Evolutionary conservation across 2,113 vertebrate genomes (phyloP).

Genomic region (Stegastes partitus): DNA sequence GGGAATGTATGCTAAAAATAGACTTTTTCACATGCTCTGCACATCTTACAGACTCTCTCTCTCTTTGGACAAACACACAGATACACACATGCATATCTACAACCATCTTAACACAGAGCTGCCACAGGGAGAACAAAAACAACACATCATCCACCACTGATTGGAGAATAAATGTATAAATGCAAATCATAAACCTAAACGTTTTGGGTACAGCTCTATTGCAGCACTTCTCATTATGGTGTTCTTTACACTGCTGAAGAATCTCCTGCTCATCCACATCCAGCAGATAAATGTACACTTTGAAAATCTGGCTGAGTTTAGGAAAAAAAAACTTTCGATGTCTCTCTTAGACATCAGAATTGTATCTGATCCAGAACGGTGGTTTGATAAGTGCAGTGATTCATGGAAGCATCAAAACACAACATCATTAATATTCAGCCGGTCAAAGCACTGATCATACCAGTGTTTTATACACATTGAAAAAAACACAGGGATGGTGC

Average conservation of each 20-base stretch:
- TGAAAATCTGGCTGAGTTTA: conserved; percentile 7
- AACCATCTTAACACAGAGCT: conserved; percentile 23
- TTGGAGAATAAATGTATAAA: conserved; percentile 11
- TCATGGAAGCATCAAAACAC: conserved; percentile 53
- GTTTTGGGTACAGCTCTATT: conserved; percentile 16
- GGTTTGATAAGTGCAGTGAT: conserved; percentile 47
- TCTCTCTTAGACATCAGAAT: conserved; percentile 15
- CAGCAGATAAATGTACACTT: conserved; percentile 39
- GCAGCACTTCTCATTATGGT: conserved; percentile 33
- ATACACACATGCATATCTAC: conserved; percentile 35
- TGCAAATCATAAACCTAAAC: conserved; percentile 26
- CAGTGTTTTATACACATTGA: conserved; percentile 4
- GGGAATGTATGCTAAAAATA: conserved; percentile 74
- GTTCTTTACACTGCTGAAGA: conserved; percentile 33
- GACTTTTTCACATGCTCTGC: conserved; percentile 67
- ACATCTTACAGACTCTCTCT: conserved; percentile 61
- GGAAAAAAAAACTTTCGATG: not conserved
- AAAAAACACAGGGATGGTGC: not conserved
- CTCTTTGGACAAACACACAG: conserved; percentile 34
- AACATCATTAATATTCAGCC: conserved; percentile 51
- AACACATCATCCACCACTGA: conserved; percentile 14
- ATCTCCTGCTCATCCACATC: conserved; percentile 28
- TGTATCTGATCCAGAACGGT: conserved; percentile 36
- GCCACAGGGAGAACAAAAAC: conserved; percentile 36
- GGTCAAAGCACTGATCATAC: conserved; percentile 24